These are phyloP conservation scores for Epicampocera succincta DNA, from an alignment of 2,888 invertebrate genomes.

Conservation along the genomic window DNA sequence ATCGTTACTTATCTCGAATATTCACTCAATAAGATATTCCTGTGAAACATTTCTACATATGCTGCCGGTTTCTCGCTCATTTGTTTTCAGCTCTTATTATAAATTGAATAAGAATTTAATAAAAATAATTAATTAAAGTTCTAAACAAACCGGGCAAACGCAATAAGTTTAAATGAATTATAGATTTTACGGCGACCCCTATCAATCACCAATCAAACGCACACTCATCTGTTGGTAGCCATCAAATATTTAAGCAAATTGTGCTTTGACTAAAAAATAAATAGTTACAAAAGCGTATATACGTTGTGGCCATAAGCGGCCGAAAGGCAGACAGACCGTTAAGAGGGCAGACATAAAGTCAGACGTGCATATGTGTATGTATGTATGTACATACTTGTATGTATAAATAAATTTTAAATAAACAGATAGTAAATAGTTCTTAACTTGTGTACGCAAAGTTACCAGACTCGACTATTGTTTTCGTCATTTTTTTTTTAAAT, in stretches of 20 bases:
- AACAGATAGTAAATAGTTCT: constrained; percentile 25
- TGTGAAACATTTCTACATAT: too few species aligned
- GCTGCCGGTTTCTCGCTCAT: too few species aligned
- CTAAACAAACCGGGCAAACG: too few species aligned
- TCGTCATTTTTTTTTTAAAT: too few species aligned
- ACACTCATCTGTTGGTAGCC: not conserved
- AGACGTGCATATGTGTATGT: constrained; percentile 15
- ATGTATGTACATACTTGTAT: too few species aligned
- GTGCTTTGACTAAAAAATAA: not conserved
- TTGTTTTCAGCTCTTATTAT: too few species aligned
- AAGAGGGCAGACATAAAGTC: constrained; percentile 9
- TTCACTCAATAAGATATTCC: too few species aligned
- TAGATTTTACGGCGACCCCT: constrained; percentile 6
- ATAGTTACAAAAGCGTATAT: not conserved
- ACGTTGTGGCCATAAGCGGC: too few species aligned
- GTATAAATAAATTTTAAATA: constrained; percentile 34
- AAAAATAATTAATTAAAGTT: too few species aligned
- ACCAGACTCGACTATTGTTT: too few species aligned
- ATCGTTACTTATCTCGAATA: too few species aligned
- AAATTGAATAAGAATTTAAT: too few species aligned
- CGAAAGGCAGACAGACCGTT: not conserved
- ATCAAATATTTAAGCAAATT: constrained; percentile 9
- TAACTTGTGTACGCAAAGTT: not conserved
- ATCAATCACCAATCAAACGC: constrained; percentile 37
- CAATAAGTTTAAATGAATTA: constrained; percentile 8